Evolutionary conservation across 1,140 invertebrate genomes (phyloP), one percentile per base, ranked within the genome.

Genomic region (Pentalonia nigronervosa): DNA sequence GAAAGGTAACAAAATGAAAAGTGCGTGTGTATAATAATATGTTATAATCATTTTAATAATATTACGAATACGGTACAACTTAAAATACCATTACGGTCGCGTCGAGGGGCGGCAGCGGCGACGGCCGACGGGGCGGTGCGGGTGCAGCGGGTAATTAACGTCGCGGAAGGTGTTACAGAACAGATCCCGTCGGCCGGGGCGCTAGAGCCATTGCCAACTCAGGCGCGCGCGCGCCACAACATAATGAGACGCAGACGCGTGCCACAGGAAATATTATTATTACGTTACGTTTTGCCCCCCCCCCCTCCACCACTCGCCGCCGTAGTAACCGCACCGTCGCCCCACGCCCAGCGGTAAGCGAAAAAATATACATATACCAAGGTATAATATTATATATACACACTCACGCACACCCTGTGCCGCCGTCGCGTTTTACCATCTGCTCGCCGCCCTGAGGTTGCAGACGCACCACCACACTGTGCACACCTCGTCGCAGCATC

Each of bases 241-340:
- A 93, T 93, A 93, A 93, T 93, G 91, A 93, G 91, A 93, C 91
- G 91, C 91, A 93, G 91, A 93, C 91, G 91, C 91, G 91, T 93
- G 91, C 91, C 91, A 93, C 91, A 93, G 91, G 91, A 93, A 93
- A 93, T 93, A 93, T 93, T 93, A 84, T 92, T 91, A 81, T 91
- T 93, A 93, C 23, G 91, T 92, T 83, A 92, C 45, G 47, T 91
- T 56, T 9, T 30, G 14, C 90, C 90, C 25, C 41, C 67, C 23
- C 45, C 7, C 67, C 20, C 20, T 30, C 60, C 3, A 30, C 30
- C 60, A 4, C n/a, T 30, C 60, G 60, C 60, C 60, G 60, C 30
- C 60, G 1, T 7, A 11, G 21, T n/a, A n/a, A n/a, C 90, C 90
- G n/a, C 30, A 3, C 81, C 91, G 47, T 9, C 47, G 0, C 20